Evolutionary conservation across 2,888 invertebrate genomes (phyloP).

Genomic region (Erebia ligea): DNA sequence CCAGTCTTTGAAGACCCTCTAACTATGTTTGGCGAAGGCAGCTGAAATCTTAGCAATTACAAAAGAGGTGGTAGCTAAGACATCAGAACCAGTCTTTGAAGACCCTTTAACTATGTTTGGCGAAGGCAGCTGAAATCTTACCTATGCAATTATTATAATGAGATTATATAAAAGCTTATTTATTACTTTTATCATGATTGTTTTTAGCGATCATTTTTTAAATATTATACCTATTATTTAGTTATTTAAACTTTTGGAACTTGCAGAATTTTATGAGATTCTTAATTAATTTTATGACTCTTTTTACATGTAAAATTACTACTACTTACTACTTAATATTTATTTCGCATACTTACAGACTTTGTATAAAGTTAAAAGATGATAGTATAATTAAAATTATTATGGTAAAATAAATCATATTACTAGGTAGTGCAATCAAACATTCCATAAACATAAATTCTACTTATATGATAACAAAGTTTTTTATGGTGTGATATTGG

Average conservation of each 20-base stretch:
- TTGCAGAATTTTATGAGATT: slow-evolving; percentile 1
- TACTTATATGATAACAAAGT: not conserved
- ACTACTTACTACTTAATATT: not conserved
- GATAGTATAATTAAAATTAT: not conserved
- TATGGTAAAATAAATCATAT: not conserved
- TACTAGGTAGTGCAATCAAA: not conserved
- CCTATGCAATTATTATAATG: not conserved
- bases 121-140: slow-evolving; percentile 43
- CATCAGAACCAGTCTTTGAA: slow-evolving; percentile 56
- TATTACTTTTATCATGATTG: not conserved
- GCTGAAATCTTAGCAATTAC: slow-evolving; percentile 3
- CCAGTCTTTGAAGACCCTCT: slow-evolving; percentile 64
- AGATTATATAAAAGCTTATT: slow-evolving; percentile 9
- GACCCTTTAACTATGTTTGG: slow-evolving; percentile 64
- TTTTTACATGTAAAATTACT: not conserved
- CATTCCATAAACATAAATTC: slow-evolving; percentile 9
- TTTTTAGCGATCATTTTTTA: not conserved
- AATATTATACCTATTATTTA: not conserved
- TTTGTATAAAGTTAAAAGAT: no score
- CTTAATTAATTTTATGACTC: not conserved
- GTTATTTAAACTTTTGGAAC: not conserved
- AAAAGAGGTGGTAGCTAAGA: slow-evolving; percentile 45
- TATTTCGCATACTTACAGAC: not conserved
- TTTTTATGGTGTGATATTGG: not conserved
- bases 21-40: slow-evolving; percentile 57